Conservation (phyloP, 1,140 invertebrate species). For the Heliconius hewitsoni region DNA sequence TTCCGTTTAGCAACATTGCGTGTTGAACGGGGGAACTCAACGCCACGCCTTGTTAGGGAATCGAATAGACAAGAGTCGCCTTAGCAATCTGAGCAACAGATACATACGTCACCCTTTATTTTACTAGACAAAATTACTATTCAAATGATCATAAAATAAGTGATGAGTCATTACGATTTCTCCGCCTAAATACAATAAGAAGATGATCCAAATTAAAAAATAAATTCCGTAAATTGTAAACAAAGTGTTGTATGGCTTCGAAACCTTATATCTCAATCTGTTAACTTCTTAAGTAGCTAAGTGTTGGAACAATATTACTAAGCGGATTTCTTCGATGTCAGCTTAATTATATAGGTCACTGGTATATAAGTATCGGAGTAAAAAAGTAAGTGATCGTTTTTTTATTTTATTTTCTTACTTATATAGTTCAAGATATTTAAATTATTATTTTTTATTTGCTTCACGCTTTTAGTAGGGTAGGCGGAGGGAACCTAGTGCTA, state of each 20-base stretch:
- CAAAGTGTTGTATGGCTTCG: slow-evolving; percentile 11
- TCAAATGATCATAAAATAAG: too few relatives aligned
- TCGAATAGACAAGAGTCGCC: too few relatives aligned
- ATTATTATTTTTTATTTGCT: not conserved
- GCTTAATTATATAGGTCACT: slow-evolving; percentile 9
- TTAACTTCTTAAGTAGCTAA: slow-evolving; percentile 32
- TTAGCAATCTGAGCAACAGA: too few relatives aligned
- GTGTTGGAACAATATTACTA: slow-evolving; percentile 27
- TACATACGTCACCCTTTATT: too few relatives aligned
- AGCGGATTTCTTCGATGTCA: slow-evolving; percentile 27
- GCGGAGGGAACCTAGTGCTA: too few relatives aligned
- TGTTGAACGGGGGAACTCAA: too few relatives aligned
- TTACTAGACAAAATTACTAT: too few relatives aligned
- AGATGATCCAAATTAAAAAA: not conserved
- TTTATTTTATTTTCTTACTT: not conserved
- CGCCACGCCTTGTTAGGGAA: too few relatives aligned
- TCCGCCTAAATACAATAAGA: too few relatives aligned
- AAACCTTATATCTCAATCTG: slow-evolving; percentile 31
- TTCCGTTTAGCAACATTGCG: too few relatives aligned
- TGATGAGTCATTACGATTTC: too few relatives aligned
- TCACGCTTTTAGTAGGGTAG: too few relatives aligned
- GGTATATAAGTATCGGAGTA: not conserved
- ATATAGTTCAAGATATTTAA: not conserved
- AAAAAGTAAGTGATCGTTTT: not conserved
- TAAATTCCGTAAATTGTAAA: not conserved